Conservation (phyloP, 2,888 invertebrate genomes). For the Metopia argyrocephala region DNA sequence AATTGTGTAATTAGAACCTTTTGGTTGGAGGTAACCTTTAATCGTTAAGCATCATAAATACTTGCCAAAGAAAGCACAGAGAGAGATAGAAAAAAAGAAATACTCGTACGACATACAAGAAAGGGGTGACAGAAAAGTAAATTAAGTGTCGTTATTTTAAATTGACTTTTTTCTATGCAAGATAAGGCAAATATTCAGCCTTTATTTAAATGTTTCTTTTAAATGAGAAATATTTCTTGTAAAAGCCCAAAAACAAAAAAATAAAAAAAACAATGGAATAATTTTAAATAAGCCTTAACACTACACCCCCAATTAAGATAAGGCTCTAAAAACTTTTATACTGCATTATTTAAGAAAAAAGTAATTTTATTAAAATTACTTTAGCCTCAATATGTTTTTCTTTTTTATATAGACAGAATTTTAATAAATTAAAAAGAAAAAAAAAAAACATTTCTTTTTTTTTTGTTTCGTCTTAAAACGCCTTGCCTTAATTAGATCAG, state of each 20-base stretch:
- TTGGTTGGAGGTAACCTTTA: constrained; percentile 27
- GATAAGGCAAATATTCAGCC: constrained; percentile 26
- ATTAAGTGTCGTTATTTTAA: constrained; percentile 32
- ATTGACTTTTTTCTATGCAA: constrained; percentile 38
- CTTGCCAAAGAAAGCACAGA: not conserved
- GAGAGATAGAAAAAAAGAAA: not conserved
- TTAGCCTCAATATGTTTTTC: no score
- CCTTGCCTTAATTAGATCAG: no score
- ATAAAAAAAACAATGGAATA: not conserved
- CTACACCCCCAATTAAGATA: not conserved
- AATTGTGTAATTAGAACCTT: constrained; percentile 53
- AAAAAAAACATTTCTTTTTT: no score
- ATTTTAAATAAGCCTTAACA: not conserved
- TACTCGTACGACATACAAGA: not conserved
- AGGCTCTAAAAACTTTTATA: not conserved
- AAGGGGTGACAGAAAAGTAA: constrained; percentile 14
- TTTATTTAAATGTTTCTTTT: constrained; percentile 35
- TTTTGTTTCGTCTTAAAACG: no score
- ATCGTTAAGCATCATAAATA: not conserved
- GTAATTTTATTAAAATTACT: no score
- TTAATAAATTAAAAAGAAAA: no score
- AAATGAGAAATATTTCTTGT: constrained; percentile 26
- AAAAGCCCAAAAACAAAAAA: not conserved
- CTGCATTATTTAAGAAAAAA: no score
- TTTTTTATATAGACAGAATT: no score